These are phyloP conservation scores for Pinctada fucata DNA, from an alignment of 2,888 invertebrate genomes.

Conservation along the genomic window DNA sequence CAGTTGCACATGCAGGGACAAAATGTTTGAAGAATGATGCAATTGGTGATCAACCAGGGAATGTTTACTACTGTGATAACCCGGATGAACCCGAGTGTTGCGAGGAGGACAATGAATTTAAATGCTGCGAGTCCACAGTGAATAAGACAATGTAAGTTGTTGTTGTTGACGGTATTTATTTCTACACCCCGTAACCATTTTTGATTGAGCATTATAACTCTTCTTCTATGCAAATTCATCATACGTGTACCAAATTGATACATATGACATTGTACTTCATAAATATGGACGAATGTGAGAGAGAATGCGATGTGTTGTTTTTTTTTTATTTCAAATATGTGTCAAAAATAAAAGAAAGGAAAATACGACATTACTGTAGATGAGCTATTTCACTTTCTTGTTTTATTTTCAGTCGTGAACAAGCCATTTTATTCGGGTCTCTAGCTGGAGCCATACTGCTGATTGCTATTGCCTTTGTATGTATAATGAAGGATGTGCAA, in stretches of 20 bases:
- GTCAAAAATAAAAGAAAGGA: too few relatives aligned
- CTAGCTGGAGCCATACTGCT: background rate
- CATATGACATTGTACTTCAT: too few relatives aligned
- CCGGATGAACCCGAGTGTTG: constrained; percentile 50
- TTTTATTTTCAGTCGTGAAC: constrained; percentile 2
- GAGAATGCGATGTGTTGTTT: too few relatives aligned
- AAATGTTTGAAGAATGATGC: constrained; percentile 46
- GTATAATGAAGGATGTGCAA: constrained; percentile 6
- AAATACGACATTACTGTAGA: too few relatives aligned
- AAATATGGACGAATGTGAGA: too few relatives aligned
- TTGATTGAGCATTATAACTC: background rate
- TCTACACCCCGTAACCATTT: background rate
- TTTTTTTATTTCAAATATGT: too few relatives aligned
- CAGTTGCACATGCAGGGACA: background rate
- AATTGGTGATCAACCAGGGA: constrained; percentile 44
- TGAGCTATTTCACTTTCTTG: too few relatives aligned
- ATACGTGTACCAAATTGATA: too few relatives aligned
- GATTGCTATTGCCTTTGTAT: background rate
- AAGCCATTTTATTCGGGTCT: constrained; percentile 6
- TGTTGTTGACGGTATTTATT: background rate
- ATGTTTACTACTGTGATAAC: constrained; percentile 51
- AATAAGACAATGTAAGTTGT: background rate
- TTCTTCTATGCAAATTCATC: too few relatives aligned
- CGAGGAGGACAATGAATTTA: constrained; percentile 37
- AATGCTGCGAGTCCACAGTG: constrained; percentile 45